These are phyloP conservation scores for Trichogramma evanescens DNA, from an alignment of 2,888 invertebrate genomes.

Conservation along the genomic window DNA sequence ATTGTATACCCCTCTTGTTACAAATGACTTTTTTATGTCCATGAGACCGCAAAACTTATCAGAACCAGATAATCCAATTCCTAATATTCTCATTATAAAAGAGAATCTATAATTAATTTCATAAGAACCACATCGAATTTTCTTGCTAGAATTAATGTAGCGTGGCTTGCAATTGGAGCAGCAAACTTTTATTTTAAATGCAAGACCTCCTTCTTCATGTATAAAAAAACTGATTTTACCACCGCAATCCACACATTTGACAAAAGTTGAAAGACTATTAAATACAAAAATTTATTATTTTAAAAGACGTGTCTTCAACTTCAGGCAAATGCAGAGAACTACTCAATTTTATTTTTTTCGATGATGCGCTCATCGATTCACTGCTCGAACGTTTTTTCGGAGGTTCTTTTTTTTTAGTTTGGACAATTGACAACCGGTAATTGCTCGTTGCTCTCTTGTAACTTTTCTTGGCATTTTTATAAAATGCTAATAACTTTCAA, in stretches of 20 bases:
- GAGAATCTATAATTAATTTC: conserved; percentile 15
- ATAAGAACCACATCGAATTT: conserved; percentile 6
- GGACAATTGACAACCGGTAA: too few relatives aligned
- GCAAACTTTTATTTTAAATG: neutral
- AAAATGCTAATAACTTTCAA: too few relatives aligned
- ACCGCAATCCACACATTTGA: conserved; percentile 9
- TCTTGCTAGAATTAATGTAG: conserved; percentile 11
- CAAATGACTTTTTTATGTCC: neutral
- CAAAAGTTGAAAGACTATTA: conserved; percentile 3
- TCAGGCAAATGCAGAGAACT: neutral
- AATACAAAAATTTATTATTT: conserved; percentile 15
- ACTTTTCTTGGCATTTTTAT: too few relatives aligned
- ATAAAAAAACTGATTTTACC: neutral
- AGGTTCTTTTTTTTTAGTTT: too few relatives aligned
- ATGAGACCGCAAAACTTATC: conserved; percentile 15
- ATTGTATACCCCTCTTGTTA: neutral
- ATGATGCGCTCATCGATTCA: neutral
- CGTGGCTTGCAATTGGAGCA: conserved; percentile 2
- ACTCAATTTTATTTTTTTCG: neutral
- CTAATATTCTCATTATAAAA: conserved; percentile 15
- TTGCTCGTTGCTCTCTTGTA: too few relatives aligned
- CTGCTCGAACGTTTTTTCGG: too few relatives aligned
- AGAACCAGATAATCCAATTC: conserved; percentile 11
- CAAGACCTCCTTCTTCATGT: neutral
- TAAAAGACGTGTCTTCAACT: neutral